These are phyloP conservation scores for Syrmaticus mikado DNA, from an alignment of 2,113 vertebrate genomes.

Conservation along the genomic window DNA sequence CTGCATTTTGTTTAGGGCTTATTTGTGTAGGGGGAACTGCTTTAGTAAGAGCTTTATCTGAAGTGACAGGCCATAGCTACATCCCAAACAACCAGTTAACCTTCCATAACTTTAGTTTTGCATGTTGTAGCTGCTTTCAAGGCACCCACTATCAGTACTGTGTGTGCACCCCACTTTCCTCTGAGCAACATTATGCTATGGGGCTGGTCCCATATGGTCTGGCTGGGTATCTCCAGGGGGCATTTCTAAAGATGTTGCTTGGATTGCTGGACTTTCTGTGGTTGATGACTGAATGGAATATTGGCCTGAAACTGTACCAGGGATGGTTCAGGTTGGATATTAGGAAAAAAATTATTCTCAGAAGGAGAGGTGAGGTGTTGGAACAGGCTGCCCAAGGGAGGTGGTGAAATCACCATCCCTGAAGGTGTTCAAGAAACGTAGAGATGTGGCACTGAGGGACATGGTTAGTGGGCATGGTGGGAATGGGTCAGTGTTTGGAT, in stretches of 20 bases:
- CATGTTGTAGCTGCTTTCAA: background rate
- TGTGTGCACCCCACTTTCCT: rapidly evolving
- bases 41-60: background rate
- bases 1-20: background rate
- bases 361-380: too few species aligned
- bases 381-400: too few species aligned
- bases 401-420: too few species aligned
- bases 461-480: too few species aligned
- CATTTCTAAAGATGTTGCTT: background rate
- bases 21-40: rapidly evolving
- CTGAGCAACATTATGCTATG: background rate
- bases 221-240: rapidly evolving
- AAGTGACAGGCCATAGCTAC: background rate
- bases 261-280: background rate
- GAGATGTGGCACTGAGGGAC: too few species aligned
- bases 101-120: background rate
- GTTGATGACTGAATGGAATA: background rate
- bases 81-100: background rate
- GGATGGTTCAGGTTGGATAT: too few species aligned
- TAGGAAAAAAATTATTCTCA: too few species aligned
- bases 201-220: background rate
- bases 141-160: background rate
- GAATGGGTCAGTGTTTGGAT: too few species aligned
- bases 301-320: too few species aligned
- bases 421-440: too few species aligned